A percentile compares a stretch with the other conserved stretches of the same genome.
phyloP scores from a whole-genome alignment of 2,888 invertebrate species.

The Oithona nana region DNA sequence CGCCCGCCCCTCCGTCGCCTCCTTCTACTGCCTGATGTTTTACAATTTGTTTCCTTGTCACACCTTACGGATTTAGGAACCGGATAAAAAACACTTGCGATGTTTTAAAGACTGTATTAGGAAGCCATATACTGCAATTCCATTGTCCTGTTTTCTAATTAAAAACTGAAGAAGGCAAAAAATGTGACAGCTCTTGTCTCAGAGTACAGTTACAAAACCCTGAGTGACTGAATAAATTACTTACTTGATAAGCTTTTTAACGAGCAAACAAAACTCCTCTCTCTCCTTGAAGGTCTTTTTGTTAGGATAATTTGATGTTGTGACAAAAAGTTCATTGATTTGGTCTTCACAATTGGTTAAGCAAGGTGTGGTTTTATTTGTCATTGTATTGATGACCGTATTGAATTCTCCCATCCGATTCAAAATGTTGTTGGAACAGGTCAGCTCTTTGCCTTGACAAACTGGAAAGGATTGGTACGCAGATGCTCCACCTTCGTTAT shows the following conservation, averaged over 20 bases:
- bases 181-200: no score
- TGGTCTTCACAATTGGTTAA: conserved; percentile 15
- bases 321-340: conserved; percentile 14
- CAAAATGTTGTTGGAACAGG: conserved; percentile 15
- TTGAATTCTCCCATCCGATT: conserved; percentile 15
- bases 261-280: conserved; percentile 14
- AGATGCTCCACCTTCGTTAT: conserved; percentile 11
- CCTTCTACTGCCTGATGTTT: no score
- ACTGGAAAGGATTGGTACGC: conserved; percentile 11
- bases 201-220: no score
- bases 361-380: conserved; percentile 11
- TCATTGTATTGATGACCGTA: conserved; percentile 2
- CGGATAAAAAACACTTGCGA: no score
- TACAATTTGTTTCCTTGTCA: no score
- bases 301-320: conserved; percentile 14
- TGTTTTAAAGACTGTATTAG: no score
- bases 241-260: conserved; percentile 4
- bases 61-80: no score
- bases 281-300: conserved; percentile 15
- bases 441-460: conserved; percentile 9
- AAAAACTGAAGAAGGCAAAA: no score
- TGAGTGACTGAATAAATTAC: no score
- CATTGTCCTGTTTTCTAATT: no score
- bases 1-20: no score
- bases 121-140: no score